phyloP scores from a whole-genome alignment of 1,140 invertebrate genomes.

The Laupala kohalensis region DNA sequence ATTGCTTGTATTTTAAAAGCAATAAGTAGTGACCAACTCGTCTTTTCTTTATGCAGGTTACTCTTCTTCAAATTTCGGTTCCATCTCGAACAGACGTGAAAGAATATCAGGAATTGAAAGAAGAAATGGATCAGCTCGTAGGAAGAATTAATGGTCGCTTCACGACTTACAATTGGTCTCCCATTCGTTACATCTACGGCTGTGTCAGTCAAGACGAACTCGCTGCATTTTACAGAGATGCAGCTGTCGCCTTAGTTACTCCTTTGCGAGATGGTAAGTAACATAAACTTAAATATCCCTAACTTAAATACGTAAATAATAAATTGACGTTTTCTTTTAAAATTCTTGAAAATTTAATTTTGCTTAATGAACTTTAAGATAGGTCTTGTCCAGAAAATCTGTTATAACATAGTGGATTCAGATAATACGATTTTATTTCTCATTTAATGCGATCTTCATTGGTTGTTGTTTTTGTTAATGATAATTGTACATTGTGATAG shows the following conservation, averaged over 20 bases:
- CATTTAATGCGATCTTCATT: no score
- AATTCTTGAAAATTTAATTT: no score
- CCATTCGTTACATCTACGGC: constrained; percentile 81
- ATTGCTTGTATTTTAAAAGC: no score
- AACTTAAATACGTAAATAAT: no score
- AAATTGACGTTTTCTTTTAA: no score
- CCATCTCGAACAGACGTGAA: constrained; percentile 80
- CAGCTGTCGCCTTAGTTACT: constrained; percentile 73
- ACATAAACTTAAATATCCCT: background rate
- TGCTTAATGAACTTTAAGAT: no score
- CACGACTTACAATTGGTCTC: constrained; percentile 80
- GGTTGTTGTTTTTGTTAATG: no score
- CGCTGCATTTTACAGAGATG: constrained; percentile 72
- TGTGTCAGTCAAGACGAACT: constrained; percentile 74
- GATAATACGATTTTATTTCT: no score
- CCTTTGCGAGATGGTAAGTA: constrained; percentile 63
- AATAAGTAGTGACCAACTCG: no score
- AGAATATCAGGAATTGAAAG: constrained; percentile 80
- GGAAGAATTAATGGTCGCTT: constrained; percentile 77
- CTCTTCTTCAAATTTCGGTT: constrained; percentile 72
- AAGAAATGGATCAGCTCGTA: constrained; percentile 80
- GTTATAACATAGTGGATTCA: no score
- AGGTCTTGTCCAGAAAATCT: no score
- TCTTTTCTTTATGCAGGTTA: constrained; percentile 29
- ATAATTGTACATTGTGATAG: no score